These are phyloP conservation scores for Clarias laeviceps DNA, from an alignment of 2,797 vertebrate genomes.

Conservation along the genomic window DNA sequence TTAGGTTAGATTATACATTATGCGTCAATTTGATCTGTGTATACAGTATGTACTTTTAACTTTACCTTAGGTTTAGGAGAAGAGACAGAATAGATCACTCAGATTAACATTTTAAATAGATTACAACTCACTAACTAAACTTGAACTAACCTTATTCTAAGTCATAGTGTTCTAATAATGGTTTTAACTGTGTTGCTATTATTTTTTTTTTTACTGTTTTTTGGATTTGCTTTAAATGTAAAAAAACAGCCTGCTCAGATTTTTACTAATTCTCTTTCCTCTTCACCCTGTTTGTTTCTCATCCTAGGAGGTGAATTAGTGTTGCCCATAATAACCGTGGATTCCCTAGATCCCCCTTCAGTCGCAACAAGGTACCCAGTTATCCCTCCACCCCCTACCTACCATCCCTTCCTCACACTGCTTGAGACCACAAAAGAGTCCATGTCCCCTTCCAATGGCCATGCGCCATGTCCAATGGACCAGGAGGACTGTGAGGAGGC, in stretches of 20 bases:
- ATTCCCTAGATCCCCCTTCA: constrained; percentile 91
- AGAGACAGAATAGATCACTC: constrained; percentile 32
- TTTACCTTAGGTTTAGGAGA: background rate
- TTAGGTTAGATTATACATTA: background rate
- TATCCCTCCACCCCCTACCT: constrained; percentile 87
- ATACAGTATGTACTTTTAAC: constrained; percentile 13
- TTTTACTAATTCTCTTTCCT: constrained; percentile 63
- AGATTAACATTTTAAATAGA: constrained; percentile 63
- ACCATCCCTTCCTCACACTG: constrained; percentile 86
- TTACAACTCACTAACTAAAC: constrained; percentile 68
- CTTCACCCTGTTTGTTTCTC: constrained; percentile 78
- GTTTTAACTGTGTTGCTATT: constrained; percentile 65
- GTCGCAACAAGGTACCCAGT: constrained; percentile 89
- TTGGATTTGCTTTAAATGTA: constrained; percentile 53
- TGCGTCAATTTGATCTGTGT: constrained; percentile 21
- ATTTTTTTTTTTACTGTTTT: constrained; percentile 59
- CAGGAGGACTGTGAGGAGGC: constrained; percentile 92
- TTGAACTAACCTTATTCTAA: constrained; percentile 72
- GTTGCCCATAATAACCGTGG: constrained; percentile 94
- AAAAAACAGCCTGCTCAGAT: constrained; percentile 22
- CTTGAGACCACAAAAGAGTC: constrained; percentile 90
- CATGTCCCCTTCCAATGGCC: constrained; percentile 80
- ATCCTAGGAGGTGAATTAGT: constrained; percentile 95
- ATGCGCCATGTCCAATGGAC: constrained; percentile 80
- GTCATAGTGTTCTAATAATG: constrained; percentile 76